Base-by-base conservation (phyloP, 2,888 invertebrate species). In the Lasiommata megera region DNA sequence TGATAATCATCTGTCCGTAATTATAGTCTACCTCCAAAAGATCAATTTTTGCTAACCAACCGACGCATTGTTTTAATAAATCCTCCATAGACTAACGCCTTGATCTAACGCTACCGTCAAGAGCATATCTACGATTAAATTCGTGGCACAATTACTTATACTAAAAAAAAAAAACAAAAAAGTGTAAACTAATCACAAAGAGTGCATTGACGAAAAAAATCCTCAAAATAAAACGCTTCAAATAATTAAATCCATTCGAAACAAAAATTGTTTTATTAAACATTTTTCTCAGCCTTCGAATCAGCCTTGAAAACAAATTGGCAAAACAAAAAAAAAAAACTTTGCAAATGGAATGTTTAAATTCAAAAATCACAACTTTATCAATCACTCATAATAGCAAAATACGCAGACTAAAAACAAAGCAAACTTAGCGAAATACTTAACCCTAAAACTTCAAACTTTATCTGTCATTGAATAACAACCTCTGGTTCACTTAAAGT, bases 321-420 rank as follows among this genome's bases (percentile, higher is more conserved):
- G 80, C 80, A 79, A 80, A 73, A 80, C 73, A 61, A 48, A 61
- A 79, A 80, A 73, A 80, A 73, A 61, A 48, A 61, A 0, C 73
- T 75, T 82, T 73, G 69, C 69, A 71, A 74, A 76, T 88, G 88
- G 88, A 89, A 89, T 89, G 88, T 88, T 70, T 82, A 72, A 68
- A 73, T 50, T 40, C 14, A 74, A 73, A 78, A 84, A 85, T 84
- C 88, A 85, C 88, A 84, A 84, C 82, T 64, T 12, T 48, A 67
- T 65, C 69, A 64, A 76, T 77, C 77, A 76, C 79, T 34, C 16
- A 9, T 28, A 16, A 47, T 17, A 28, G 64, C 74, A 56, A 64
- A 48, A 60, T 64, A 51, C 34, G 53, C 52, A 55, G 18, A 52
- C 47, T 44, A 43, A 61, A 43, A 61, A 60, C 55, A 58, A 70